Evolutionary conservation across 2,113 vertebrate genomes (phyloP).

Genomic region (Saiga tatarica): DNA sequence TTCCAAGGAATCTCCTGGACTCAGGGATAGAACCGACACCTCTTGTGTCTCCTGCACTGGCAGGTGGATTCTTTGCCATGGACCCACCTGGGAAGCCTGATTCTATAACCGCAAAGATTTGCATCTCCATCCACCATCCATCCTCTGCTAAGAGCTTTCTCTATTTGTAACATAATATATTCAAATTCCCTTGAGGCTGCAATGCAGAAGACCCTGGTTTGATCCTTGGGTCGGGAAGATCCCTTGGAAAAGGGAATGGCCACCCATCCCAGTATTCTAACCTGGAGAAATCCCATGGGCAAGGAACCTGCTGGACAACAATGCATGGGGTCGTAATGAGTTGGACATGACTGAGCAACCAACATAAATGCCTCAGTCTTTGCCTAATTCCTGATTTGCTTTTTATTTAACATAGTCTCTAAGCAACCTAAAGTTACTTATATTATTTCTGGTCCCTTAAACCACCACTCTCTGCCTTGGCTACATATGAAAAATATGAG

Average conservation of each 20-base stretch:
- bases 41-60: background rate
- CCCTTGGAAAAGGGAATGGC: background rate
- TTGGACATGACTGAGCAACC: background rate
- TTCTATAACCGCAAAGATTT: background rate
- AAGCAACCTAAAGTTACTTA: background rate
- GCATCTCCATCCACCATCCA: background rate
- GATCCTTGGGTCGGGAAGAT: background rate
- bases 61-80: background rate
- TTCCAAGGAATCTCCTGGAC: background rate
- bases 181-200: background rate
- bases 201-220: background rate
- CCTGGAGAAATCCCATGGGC: background rate
- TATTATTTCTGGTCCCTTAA: background rate
- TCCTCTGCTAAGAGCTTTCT: background rate
- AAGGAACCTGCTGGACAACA: background rate
- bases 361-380: background rate
- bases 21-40: accelerated
- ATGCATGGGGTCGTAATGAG: accelerated
- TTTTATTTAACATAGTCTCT: background rate
- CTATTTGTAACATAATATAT: background rate
- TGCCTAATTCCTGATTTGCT: background rate
- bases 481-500: background rate
- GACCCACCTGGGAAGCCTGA: background rate
- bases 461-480: background rate
- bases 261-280: background rate